phyloP scores from a whole-genome alignment of 2,797 vertebrate genomes.

The Florisuga fusca region DNA sequence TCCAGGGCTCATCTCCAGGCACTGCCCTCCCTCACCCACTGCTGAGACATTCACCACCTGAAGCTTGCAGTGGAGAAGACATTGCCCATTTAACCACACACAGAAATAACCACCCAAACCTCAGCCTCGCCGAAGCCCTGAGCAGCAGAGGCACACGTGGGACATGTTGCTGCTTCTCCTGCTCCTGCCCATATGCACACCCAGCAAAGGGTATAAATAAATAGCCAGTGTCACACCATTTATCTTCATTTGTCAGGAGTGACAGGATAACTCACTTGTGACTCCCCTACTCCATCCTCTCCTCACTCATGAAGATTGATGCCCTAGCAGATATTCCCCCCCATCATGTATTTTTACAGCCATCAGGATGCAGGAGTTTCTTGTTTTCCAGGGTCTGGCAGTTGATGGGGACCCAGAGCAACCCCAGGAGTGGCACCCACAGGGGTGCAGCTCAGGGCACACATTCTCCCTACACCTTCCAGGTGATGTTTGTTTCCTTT shows the following conservation, averaged over 20 bases:
- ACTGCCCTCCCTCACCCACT: background rate
- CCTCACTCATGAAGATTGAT: slow-evolving; percentile 67
- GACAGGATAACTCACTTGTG: slow-evolving; percentile 63
- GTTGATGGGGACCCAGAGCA: background rate
- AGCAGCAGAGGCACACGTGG: background rate
- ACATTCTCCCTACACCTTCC: background rate
- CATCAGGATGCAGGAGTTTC: background rate
- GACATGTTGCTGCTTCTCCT: accelerated
- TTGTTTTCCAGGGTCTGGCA: background rate
- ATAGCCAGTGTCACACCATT: slow-evolving; percentile 35
- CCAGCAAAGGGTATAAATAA: slow-evolving; percentile 39
- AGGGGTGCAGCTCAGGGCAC: accelerated
- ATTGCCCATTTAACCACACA: accelerated
- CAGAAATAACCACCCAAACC: background rate
- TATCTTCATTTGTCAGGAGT: slow-evolving; percentile 69
- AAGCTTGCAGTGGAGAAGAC: background rate
- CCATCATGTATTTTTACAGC: background rate
- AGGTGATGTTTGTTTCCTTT: background rate
- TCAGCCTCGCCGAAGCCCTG: background rate
- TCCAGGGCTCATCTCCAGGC: background rate
- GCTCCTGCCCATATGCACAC: background rate
- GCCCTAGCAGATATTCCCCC: background rate
- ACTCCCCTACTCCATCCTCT: slow-evolving; percentile 44
- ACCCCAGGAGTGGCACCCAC: accelerated
- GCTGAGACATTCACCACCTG: background rate